Conservation (phyloP, 2,113 vertebrate genomes). For the Nestor notabilis region DNA sequence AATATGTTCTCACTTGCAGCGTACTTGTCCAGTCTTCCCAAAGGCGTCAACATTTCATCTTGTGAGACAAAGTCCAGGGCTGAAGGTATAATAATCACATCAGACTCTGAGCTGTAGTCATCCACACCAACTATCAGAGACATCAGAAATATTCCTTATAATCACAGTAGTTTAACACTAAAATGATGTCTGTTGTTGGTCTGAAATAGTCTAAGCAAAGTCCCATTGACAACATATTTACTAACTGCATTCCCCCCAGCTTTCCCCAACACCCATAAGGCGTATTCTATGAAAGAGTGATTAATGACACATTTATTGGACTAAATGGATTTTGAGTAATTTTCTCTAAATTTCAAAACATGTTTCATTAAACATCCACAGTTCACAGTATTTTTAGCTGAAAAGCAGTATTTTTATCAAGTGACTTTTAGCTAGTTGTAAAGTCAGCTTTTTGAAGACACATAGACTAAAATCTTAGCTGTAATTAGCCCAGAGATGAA, state of each 20-base stretch:
- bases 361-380: neutral
- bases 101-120: constrained; percentile 93
- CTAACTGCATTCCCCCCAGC: neutral
- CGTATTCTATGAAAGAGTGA: neutral
- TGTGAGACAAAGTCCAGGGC: constrained; percentile 93
- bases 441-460: neutral
- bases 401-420: neutral
- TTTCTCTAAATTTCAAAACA: neutral
- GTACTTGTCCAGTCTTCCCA: constrained; percentile 93
- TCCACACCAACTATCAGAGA: constrained; percentile 92
- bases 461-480: neutral
- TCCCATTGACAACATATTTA: neutral
- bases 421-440: neutral
- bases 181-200: constrained; percentile 42
- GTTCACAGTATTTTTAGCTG: neutral
- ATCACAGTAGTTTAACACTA: constrained; percentile 66
- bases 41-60: constrained; percentile 93
- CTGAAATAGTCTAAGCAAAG: neutral
- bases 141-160: constrained; percentile 83
- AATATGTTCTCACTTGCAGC: constrained; percentile 90
- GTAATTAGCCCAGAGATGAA: neutral
- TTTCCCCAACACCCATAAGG: neutral
- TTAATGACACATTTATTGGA: neutral
- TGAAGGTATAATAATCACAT: constrained; percentile 92
- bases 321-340: neutral